Evolutionary conservation across 2,888 invertebrate genomes (phyloP).

Genomic region (Oligia fasciuncula): DNA sequence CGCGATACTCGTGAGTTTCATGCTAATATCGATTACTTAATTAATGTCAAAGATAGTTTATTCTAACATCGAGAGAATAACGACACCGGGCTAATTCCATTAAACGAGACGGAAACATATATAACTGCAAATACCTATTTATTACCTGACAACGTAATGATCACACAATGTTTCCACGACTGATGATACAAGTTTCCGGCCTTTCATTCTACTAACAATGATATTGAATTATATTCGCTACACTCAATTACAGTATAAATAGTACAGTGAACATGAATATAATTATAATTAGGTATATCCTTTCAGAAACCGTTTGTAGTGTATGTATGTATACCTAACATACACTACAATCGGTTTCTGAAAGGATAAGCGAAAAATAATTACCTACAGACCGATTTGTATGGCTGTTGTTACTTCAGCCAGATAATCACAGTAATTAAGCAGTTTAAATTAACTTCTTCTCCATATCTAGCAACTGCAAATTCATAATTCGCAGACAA

Average conservation of each 20-base stretch:
- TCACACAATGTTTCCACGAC: neutral
- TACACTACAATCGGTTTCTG: neutral
- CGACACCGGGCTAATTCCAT: neutral
- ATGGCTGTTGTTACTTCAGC: neutral
- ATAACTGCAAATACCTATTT: neutral
- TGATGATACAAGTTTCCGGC: neutral
- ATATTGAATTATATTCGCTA: slow-evolving; percentile 4
- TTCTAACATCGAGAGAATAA: slow-evolving; percentile 12
- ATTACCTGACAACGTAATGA: neutral
- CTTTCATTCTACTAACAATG: slow-evolving; percentile 11
- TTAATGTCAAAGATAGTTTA: slow-evolving; percentile 12
- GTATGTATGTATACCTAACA: no score
- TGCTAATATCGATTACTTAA: slow-evolving; percentile 6
- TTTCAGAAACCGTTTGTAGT: no score
- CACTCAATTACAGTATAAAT: neutral
- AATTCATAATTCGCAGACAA: slow-evolving; percentile 21
- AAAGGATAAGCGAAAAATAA: neutral
- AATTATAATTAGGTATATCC: no score
- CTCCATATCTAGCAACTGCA: slow-evolving; percentile 13
- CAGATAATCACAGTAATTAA: neutral
- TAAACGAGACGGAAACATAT: neutral
- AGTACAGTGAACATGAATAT: slow-evolving; percentile 3
- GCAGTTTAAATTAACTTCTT: neutral
- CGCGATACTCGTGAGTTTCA: neutral
- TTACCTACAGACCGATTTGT: neutral